These are phyloP conservation scores for Xiphophorus hellerii DNA, from an alignment of 2,113 vertebrate species.

Conservation along the genomic window DNA sequence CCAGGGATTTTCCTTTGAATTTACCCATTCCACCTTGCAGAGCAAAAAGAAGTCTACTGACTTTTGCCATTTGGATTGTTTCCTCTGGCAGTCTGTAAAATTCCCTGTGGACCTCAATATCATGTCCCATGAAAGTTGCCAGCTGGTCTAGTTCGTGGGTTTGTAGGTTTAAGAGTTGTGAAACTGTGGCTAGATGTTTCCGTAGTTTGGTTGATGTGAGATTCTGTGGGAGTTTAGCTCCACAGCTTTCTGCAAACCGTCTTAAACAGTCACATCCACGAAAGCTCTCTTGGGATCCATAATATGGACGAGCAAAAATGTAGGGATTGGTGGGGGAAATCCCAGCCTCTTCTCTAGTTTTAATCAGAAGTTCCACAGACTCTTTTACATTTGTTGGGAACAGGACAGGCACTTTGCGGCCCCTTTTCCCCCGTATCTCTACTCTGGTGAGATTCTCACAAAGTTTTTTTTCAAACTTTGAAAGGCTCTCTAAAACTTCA, in stretches of 20 bases:
- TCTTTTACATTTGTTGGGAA: background rate
- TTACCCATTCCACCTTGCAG: slow-evolving; percentile 1
- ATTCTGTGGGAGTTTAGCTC: background rate
- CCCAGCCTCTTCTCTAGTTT: background rate
- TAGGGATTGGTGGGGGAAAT: background rate
- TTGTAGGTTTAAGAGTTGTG: slow-evolving; percentile 1
- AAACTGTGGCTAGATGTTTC: background rate
- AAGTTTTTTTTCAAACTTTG: background rate
- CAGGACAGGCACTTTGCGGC: slow-evolving; percentile 2
- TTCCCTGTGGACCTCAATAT: background rate
- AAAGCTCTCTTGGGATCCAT: background rate
- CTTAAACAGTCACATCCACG: slow-evolving; percentile 3
- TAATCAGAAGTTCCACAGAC: slow-evolving; percentile 12
- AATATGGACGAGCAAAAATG: background rate
- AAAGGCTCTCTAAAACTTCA: slow-evolving; percentile 1
- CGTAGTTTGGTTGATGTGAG: background rate
- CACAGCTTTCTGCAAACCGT: background rate
- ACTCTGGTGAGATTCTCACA: too few species aligned
- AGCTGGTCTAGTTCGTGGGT: background rate
- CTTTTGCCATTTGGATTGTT: background rate
- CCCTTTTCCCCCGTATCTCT: background rate
- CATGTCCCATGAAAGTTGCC: slow-evolving; percentile 3
- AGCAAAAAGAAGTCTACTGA: slow-evolving; percentile 5
- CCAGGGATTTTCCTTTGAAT: background rate
- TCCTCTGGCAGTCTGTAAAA: slow-evolving; percentile 10